Evolutionary conservation across 2,113 vertebrate species (phyloP).

Genomic region (Ginglymostoma cirratum): DNA sequence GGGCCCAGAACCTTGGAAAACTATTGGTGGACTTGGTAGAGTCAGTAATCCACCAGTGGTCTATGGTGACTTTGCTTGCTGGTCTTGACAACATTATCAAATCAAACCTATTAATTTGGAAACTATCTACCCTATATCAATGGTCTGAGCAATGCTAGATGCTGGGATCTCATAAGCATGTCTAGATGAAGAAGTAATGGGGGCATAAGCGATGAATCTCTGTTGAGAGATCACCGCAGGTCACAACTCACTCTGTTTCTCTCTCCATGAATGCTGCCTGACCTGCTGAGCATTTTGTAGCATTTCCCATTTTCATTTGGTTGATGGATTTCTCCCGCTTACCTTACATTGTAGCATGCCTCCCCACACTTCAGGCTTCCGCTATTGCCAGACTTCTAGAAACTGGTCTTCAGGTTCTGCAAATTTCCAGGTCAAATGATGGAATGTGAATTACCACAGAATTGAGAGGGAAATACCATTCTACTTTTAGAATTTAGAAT

Average conservation of each 20-base stretch:
- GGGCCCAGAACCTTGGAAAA: no score
- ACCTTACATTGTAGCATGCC: not conserved
- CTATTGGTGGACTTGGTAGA: not conserved
- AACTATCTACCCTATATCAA: not conserved
- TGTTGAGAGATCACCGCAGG: not conserved
- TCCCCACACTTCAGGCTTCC: not conserved
- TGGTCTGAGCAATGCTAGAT: not conserved
- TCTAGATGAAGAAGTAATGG: not conserved
- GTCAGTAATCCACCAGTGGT: not conserved
- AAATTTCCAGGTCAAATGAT: not conserved
- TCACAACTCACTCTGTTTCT: no score
- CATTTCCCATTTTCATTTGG: no score
- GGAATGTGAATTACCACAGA: not conserved
- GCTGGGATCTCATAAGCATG: not conserved
- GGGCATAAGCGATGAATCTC: not conserved
- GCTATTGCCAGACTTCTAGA: not conserved
- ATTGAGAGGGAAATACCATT: not conserved
- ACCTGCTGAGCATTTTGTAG: no score
- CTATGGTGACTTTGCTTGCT: not conserved
- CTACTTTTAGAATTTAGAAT: no score
- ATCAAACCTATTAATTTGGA: not conserved
- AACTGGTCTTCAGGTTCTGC: not conserved
- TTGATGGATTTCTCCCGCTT: not conserved
- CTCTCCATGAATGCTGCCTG: no score
- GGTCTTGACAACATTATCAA: not conserved